A percentile compares a stretch with the other conserved stretches of the same genome.
Conservation (phyloP, 2,888 invertebrate genomes). For the Pharmacophagus antenor region DNA sequence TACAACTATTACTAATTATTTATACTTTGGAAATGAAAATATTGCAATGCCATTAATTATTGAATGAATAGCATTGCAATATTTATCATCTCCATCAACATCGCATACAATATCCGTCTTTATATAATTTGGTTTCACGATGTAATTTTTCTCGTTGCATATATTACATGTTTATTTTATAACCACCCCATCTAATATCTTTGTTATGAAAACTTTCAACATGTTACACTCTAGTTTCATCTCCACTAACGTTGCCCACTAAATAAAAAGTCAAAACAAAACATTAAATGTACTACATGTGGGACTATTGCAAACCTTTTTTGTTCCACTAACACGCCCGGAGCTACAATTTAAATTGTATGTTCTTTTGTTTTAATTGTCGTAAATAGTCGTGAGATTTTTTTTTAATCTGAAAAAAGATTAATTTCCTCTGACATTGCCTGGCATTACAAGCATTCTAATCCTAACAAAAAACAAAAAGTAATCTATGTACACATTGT, state of each 20-base stretch:
- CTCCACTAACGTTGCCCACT: not conserved
- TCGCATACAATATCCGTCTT: too few species aligned
- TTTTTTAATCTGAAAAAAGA: not conserved
- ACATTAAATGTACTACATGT: not conserved
- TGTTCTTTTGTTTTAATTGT: constrained; percentile 6
- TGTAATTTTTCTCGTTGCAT: too few species aligned
- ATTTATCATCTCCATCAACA: too few species aligned
- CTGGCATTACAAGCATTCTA: not conserved
- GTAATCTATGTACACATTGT: not conserved
- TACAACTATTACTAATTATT: too few species aligned
- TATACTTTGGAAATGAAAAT: too few species aligned
- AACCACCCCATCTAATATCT: too few species aligned
- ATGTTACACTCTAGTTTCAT: not conserved
- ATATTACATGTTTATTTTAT: too few species aligned
- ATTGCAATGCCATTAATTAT: too few species aligned
- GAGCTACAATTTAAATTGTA: constrained; percentile 1
- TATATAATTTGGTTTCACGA: too few species aligned
- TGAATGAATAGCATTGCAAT: too few species aligned
- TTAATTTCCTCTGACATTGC: not conserved
- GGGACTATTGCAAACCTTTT: not conserved
- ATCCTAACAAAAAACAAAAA: not conserved
- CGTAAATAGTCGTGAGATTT: not conserved
- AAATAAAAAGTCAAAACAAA: not conserved
- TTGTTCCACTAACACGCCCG: not conserved
- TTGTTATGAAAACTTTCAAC: too few species aligned